Conservation (phyloP, 1,140 invertebrate species). For the Polypedilum pembai region DNA sequence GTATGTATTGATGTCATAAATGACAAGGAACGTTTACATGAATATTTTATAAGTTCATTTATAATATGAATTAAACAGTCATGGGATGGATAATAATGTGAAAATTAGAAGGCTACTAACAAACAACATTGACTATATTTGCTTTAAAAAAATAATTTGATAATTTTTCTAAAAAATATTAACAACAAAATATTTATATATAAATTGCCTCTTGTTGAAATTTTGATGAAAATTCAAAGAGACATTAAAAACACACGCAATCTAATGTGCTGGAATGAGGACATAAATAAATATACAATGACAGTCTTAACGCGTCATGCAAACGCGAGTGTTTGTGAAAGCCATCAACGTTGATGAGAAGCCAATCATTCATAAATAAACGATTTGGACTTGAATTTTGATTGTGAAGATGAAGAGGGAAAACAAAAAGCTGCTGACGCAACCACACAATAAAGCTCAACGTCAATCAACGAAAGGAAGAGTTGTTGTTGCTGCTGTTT, state of each 20-base stretch:
- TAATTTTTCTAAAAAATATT: not conserved
- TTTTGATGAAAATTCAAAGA: not conserved
- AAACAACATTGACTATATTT: not conserved
- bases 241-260: constrained; percentile 9
- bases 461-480: not conserved
- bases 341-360: not conserved
- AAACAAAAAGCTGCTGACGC: not conserved
- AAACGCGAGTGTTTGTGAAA: not conserved
- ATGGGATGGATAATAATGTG: not conserved
- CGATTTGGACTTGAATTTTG: constrained; percentile 13
- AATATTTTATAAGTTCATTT: not conserved
- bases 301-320: not conserved
- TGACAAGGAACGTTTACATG: not conserved
- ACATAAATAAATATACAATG: not conserved
- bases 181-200: not conserved
- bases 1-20: not conserved
- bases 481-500: not conserved
- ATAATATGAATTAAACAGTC: too few relatives aligned
- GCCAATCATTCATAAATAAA: constrained; percentile 25
- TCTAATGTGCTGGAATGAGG: not conserved
- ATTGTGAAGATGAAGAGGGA: not conserved
- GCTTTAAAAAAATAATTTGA: not conserved
- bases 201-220: not conserved
- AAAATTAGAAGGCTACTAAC: not conserved
- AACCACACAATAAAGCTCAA: constrained; percentile 17